Percentiles rank a stretch among this genome's conserved stretches.
phyloP scores from a whole-genome alignment of 2,113 vertebrate genomes.

The Charadrius vociferus region DNA sequence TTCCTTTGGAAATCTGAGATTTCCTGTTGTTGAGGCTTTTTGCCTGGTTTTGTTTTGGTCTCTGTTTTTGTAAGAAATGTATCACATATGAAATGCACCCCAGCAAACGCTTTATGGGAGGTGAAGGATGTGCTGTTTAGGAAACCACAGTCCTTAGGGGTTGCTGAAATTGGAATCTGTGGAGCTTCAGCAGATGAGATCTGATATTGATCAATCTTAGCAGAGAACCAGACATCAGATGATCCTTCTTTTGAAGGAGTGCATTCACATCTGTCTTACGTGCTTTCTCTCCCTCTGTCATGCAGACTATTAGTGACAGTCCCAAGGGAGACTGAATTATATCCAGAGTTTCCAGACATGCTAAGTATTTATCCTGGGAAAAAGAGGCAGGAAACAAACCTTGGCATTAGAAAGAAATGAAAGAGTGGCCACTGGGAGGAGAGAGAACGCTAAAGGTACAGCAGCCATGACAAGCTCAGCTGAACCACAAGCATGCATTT shows the following conservation, averaged over 20 bases:
- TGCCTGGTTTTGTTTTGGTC: background rate
- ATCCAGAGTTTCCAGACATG: background rate
- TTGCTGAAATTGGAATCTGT: background rate
- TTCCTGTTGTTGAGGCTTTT: background rate
- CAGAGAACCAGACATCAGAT: background rate
- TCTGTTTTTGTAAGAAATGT: background rate
- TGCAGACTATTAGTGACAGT: background rate
- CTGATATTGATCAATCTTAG: background rate
- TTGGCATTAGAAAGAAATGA: background rate
- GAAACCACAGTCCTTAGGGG: background rate
- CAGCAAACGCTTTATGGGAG: background rate
- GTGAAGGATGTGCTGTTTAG: background rate
- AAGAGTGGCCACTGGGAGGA: background rate
- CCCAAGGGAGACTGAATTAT: background rate
- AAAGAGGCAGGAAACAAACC: background rate
- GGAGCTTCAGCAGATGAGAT: background rate
- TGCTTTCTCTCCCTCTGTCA: background rate
- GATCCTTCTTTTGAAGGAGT: background rate
- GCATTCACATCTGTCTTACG: background rate
- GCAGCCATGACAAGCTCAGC: background rate
- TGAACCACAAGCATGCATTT: background rate
- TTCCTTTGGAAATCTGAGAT: background rate
- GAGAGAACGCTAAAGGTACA: background rate
- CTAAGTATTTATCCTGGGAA: background rate
- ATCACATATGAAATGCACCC: background rate